Conservation (phyloP, 2,888 invertebrate genomes). For the Philonicus albiceps region DNA sequence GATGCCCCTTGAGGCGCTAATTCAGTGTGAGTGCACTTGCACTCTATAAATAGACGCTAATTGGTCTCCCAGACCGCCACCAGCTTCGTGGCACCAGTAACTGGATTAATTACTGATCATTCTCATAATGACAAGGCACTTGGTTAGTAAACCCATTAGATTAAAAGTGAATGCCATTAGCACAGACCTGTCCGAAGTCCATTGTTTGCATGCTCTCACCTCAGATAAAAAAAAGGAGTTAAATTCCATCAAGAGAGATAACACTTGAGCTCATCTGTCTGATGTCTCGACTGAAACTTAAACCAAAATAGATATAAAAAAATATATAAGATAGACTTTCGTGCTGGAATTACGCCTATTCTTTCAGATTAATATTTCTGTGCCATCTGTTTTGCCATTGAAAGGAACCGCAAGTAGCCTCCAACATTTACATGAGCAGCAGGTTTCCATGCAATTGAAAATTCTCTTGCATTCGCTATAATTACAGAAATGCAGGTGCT, state of each 20-base stretch:
- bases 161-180: background rate
- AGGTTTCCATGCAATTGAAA: slow-evolving; percentile 26
- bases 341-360: background rate
- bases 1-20: background rate
- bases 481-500: slow-evolving; percentile 30
- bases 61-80: background rate
- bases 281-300: background rate
- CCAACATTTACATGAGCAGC: slow-evolving; percentile 9
- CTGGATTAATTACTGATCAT: slow-evolving; percentile 5
- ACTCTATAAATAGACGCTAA: slow-evolving; percentile 17
- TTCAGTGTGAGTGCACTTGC: background rate
- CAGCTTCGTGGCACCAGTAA: background rate
- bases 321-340: background rate
- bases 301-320: background rate
- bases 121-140: background rate
- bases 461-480: slow-evolving; percentile 9
- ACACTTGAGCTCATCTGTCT: background rate
- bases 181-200: background rate
- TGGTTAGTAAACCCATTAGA: background rate
- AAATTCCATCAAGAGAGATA: background rate
- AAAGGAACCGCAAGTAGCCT: slow-evolving; percentile 12
- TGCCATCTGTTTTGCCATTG: slow-evolving; percentile 1
- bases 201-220: background rate
- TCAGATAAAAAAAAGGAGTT: background rate
- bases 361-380: slow-evolving; percentile 13